Evolutionary conservation across 2,888 invertebrate species (phyloP).

Genomic region (Agrochola lota): DNA sequence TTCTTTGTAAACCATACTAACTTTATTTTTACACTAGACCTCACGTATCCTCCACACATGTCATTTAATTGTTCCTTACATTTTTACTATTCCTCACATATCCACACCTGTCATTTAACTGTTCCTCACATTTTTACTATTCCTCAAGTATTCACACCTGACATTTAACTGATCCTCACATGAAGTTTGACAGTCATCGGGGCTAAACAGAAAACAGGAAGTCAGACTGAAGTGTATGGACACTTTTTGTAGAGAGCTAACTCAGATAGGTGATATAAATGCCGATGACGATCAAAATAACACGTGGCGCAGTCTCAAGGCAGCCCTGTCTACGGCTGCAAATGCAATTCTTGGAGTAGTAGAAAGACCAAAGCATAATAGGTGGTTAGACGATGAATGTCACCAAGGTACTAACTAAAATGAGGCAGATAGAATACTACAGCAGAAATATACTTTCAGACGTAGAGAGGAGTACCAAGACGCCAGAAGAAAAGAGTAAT

Average conservation of each 20-base stretch:
- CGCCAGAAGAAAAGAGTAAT: background rate
- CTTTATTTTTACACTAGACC: background rate
- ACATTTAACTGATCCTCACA: background rate
- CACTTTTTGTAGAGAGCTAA: background rate
- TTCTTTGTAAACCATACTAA: background rate
- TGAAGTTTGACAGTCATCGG: background rate
- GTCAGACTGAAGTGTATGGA: background rate
- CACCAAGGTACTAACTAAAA: background rate
- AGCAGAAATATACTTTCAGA: background rate
- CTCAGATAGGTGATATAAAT: background rate
- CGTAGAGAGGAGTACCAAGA: background rate
- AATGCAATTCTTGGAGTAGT: background rate
- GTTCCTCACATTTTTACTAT: background rate
- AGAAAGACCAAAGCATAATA: background rate
- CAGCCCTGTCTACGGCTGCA: background rate
- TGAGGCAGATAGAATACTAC: background rate
- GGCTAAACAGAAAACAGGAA: background rate
- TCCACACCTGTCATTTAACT: too few relatives aligned
- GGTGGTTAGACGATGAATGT: background rate
- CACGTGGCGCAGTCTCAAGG: background rate
- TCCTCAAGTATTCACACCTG: background rate
- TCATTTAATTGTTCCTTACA: too few relatives aligned
- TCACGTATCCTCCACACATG: background rate
- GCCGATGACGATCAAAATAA: background rate
- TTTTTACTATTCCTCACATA: too few relatives aligned